Evolutionary conservation across 2,888 invertebrate species (phyloP).

Genomic region (Fragum fragum): DNA sequence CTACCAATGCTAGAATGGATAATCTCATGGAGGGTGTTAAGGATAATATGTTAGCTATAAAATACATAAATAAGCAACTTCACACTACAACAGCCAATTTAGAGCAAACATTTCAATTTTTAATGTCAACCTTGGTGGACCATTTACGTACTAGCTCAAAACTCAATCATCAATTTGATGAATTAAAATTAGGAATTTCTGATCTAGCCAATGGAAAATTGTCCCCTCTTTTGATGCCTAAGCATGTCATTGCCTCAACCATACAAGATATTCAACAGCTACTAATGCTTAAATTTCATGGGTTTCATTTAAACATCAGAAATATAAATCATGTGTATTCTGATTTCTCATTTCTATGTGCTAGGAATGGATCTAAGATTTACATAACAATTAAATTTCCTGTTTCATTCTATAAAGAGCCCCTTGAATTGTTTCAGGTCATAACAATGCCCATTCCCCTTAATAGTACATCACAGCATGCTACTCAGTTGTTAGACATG

Average conservation of each 20-base stretch:
- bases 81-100: constrained; percentile 14
- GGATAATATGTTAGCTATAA: constrained; percentile 44
- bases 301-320: constrained; percentile 40
- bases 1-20: constrained; percentile 39
- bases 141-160: constrained; percentile 28
- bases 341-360: constrained; percentile 36
- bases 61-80: constrained; percentile 26
- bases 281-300: constrained; percentile 35
- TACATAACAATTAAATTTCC: constrained; percentile 54
- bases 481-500: constrained; percentile 53
- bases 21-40: constrained; percentile 42
- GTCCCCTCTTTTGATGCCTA: constrained; percentile 40
- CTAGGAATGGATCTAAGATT: constrained; percentile 34
- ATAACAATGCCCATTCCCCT: constrained; percentile 54
- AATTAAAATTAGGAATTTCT: constrained; percentile 35
- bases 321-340: constrained; percentile 34
- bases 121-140: constrained; percentile 27
- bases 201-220: constrained; percentile 41
- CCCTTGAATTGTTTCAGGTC: constrained; percentile 47
- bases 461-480: constrained; percentile 57
- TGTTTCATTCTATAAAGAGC: constrained; percentile 46
- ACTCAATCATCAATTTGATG: constrained; percentile 35
- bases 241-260: constrained; percentile 3
- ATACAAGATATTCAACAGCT: constrained; percentile 30
- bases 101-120: constrained; percentile 26